A percentile compares a stretch with the other conserved stretches of the same genome.
These are phyloP conservation scores for Notamacropus eugenii DNA, from an alignment of 2,797 vertebrate genomes.

Conservation along the genomic window DNA sequence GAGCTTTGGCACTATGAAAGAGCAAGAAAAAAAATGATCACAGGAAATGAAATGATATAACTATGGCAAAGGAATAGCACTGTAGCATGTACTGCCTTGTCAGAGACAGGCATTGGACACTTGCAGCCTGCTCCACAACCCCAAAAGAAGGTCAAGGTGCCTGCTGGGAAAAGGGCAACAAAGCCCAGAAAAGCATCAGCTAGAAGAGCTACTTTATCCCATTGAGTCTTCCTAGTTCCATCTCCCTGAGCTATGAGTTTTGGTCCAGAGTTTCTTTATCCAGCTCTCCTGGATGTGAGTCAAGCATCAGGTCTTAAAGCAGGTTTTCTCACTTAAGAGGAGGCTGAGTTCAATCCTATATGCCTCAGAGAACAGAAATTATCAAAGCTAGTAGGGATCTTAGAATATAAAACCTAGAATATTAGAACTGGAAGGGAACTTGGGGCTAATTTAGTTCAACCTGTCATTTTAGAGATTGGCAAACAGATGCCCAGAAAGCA, in stretches of 20 bases:
- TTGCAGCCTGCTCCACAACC: not conserved
- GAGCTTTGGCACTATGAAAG: not conserved
- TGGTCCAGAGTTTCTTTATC: not conserved
- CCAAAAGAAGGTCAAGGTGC: not conserved
- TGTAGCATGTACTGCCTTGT: not conserved
- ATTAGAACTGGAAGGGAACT: not conserved
- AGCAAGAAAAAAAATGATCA: not conserved
- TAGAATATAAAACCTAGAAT: not conserved
- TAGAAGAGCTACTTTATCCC: not conserved
- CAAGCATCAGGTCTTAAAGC: not conserved
- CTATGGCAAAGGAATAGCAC: not conserved
- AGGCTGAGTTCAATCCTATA: not conserved
- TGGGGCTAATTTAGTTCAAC: not conserved
- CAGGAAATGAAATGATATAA: not conserved
- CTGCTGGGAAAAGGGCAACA: not conserved
- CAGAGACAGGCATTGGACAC: not conserved
- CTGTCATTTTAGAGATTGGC: not conserved
- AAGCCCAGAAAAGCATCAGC: not conserved
- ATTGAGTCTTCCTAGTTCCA: not conserved
- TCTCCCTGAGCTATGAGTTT: not conserved
- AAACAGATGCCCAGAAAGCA: not conserved
- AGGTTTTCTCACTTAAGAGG: not conserved
- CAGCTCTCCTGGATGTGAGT: not conserved
- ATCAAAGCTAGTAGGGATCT: not conserved
- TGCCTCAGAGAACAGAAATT: not conserved